Conservation (phyloP, 2,113 vertebrate species). For the Onychorhynchus coronatus region DNA sequence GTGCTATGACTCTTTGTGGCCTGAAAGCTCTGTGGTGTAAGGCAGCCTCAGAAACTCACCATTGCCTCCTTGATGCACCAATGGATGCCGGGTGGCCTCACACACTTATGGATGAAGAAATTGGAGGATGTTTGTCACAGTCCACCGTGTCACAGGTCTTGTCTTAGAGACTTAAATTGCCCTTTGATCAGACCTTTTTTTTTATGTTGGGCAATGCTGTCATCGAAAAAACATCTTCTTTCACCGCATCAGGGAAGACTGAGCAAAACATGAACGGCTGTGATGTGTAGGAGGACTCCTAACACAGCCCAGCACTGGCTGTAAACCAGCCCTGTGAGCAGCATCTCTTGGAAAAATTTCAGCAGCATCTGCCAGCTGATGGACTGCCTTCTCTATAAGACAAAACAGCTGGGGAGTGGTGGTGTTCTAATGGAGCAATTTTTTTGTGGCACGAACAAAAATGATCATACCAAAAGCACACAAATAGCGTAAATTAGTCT, state of each 20-base stretch:
- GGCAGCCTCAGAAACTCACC: neutral
- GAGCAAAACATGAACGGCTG: neutral
- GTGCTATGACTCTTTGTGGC: neutral
- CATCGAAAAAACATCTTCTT: neutral
- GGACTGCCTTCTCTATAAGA: neutral
- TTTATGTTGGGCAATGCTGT: neutral
- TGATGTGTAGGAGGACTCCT: neutral
- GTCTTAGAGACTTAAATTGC: too few relatives aligned
- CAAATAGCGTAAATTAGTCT: neutral
- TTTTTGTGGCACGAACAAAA: neutral
- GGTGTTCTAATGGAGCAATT: neutral
- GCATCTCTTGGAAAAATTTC: neutral
- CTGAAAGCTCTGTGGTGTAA: neutral
- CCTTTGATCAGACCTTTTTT: neutral
- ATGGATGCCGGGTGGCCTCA: neutral
- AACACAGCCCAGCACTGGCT: neutral
- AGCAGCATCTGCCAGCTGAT: neutral
- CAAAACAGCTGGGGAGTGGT: neutral
- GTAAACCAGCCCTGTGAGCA: neutral
- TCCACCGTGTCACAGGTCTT: too few relatives aligned
- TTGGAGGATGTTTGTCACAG: neutral
- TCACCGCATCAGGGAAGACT: neutral
- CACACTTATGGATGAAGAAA: neutral
- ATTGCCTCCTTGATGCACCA: fast-evolving
- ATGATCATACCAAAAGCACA: neutral